Evolutionary conservation across 2,797 vertebrate species (phyloP), one percentile per base, ranked within the genome.

Genomic region (Thaleichthys pacificus): DNA sequence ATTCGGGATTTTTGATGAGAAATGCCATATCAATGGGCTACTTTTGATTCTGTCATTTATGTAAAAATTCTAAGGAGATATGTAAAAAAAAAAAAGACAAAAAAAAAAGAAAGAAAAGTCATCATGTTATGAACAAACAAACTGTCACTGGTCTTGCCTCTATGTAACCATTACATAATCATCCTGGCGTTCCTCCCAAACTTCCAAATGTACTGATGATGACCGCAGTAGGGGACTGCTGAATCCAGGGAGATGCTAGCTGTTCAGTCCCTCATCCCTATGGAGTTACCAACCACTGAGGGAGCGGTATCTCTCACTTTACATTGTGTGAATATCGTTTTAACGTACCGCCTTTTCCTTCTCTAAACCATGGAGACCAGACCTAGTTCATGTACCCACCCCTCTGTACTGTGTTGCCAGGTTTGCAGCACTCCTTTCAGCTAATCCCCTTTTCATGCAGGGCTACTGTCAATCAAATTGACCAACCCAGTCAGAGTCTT

Each of bases 121-220:
- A 77, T 80, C 70, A 86, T 85, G 79, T 84, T 82, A 86, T 82
- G 89, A 91, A 89, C 84, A 89, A 91, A 86, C 77, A 64, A 71
- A 81, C 93, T 94, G 94, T 95, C 94, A 94, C 93, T 93, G 93
- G 93, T 95, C 93, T 95, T 95, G 95, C 94, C 95, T 96, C 95
- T 70, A 88, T 87, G 95, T 94, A 84, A 89, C 5, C 84, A 84
- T 86, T 76, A 87, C 86, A 87, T 89, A 82, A 77, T 89, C 84
- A 81, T 88, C 88, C 78, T 89, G 89, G 79, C 86, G 83, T 80
- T 82, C 63, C 76, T 83, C 77, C 85, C 84, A 80, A 87, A 83
- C 74, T 15, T 35, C 15, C 72, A 79, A 78, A 82, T 76, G 82
- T 70, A 80, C 76, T 80, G 69, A 77, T 73, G 79, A 68, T 42